phyloP scores from a whole-genome alignment of 2,113 vertebrate genomes.

The Clarias batrachus region DNA sequence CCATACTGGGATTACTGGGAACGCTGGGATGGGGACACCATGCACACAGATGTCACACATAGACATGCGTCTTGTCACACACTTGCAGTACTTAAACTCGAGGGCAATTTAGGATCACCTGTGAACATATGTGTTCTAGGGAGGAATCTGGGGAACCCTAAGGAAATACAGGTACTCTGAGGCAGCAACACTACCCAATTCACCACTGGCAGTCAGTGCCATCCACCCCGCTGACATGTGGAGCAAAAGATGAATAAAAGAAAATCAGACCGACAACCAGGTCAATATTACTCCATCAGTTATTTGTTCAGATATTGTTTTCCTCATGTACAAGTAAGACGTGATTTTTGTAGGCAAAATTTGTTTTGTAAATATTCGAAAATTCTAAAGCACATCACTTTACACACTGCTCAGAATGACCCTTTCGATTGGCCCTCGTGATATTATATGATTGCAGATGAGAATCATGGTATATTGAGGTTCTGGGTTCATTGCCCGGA shows the following conservation, averaged over 20 bases:
- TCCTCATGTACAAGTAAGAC: neutral
- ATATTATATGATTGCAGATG: constrained; percentile 14
- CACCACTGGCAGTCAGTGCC: neutral
- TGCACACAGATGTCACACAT: neutral
- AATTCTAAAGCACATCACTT: neutral
- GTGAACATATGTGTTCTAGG: neutral
- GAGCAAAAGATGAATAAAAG: neutral
- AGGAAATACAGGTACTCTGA: neutral
- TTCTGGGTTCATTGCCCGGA: constrained; percentile 45
- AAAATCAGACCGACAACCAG: neutral
- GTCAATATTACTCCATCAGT: neutral
- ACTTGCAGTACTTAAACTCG: neutral
- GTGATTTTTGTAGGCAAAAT: neutral
- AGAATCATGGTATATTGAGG: constrained; percentile 30
- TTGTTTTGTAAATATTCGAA: neutral
- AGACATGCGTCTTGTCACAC: neutral
- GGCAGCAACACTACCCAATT: neutral
- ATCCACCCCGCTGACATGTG: neutral
- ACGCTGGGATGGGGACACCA: neutral
- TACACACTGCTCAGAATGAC: neutral
- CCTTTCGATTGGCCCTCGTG: neutral
- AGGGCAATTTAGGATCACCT: neutral
- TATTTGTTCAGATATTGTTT: neutral
- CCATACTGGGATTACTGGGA: neutral
- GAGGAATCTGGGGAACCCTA: neutral